Evolutionary conservation across 2,113 vertebrate genomes (phyloP).

Genomic region (Osmerus eperlanus): DNA sequence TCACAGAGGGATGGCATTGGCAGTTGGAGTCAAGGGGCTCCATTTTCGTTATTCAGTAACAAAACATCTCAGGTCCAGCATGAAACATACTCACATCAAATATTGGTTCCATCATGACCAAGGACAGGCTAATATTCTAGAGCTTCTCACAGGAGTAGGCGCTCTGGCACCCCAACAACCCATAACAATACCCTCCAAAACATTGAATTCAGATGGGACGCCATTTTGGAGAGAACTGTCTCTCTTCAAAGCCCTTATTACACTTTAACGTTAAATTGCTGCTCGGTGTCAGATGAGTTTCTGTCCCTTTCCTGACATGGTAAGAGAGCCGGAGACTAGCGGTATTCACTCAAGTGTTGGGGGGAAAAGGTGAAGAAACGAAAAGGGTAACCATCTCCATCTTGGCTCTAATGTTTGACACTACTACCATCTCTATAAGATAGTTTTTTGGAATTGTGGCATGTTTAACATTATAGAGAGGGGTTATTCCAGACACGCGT

Average conservation of each 20-base stretch:
- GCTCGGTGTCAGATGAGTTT: slow-evolving; percentile 64
- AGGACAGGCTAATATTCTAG: slow-evolving; percentile 62
- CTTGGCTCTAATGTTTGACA: slow-evolving; percentile 38
- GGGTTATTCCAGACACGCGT: slow-evolving; percentile 83
- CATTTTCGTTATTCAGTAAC: slow-evolving; percentile 40
- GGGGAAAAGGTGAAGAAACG: slow-evolving; percentile 9
- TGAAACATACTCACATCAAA: slow-evolving; percentile 49
- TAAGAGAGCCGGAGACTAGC: slow-evolving; percentile 24
- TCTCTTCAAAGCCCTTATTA: slow-evolving; percentile 59
- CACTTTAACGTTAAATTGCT: slow-evolving; percentile 66
- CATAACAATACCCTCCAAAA: slow-evolving; percentile 64
- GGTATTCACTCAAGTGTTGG: slow-evolving; percentile 3
- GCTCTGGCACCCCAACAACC: slow-evolving; percentile 25
- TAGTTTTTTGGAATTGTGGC: slow-evolving; percentile 55
- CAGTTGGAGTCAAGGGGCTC: slow-evolving; percentile 22
- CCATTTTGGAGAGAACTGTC: slow-evolving; percentile 51
- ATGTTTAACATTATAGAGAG: slow-evolving; percentile 74
- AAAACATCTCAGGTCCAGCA: slow-evolving; percentile 62
- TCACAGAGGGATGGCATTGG: slow-evolving; percentile 54
- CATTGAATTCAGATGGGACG: slow-evolving; percentile 50
- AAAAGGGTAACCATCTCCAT: slow-evolving; percentile 33
- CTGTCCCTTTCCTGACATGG: slow-evolving; percentile 51
- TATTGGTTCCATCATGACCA: slow-evolving; percentile 56
- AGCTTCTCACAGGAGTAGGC: slow-evolving; percentile 38
- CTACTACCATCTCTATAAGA: slow-evolving; percentile 48